Percentiles rank a stretch among this genome's conserved stretches.
These are phyloP conservation scores for Cryptoblepharus egeriae DNA, from an alignment of 2,797 vertebrate species.

Conservation along the genomic window DNA sequence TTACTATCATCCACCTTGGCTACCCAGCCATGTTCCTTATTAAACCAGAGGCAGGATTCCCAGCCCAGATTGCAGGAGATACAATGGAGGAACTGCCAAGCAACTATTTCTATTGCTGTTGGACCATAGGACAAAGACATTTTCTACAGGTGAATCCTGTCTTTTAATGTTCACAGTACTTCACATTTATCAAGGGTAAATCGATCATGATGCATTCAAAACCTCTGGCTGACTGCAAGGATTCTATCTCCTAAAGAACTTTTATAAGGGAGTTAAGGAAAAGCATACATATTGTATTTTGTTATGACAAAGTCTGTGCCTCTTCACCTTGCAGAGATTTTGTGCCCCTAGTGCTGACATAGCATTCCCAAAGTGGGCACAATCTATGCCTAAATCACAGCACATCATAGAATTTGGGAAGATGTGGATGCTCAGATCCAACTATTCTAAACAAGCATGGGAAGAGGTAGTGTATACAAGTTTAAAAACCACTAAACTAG, in stretches of 20 bases:
- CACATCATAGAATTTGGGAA: background rate
- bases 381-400: too few relatives aligned
- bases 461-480: background rate
- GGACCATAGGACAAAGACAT: background rate
- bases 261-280: background rate
- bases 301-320: background rate
- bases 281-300: too few relatives aligned
- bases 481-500: background rate
- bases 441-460: background rate
- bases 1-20: background rate
- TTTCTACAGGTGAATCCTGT: background rate
- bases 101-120: background rate
- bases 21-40: background rate
- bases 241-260: background rate
- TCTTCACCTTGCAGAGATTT: background rate
- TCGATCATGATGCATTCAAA: background rate
- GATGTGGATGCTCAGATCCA: background rate
- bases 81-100: background rate
- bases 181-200: background rate
- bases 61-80: too few relatives aligned
- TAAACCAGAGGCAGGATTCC: background rate
- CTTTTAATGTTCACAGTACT: background rate
- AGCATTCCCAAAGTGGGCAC: background rate
- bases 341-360: background rate
- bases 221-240: background rate